Evolutionary conservation across 1,140 invertebrate species (phyloP), one percentile per base, ranked within the genome.

Genomic region (Coelopa frigida): DNA sequence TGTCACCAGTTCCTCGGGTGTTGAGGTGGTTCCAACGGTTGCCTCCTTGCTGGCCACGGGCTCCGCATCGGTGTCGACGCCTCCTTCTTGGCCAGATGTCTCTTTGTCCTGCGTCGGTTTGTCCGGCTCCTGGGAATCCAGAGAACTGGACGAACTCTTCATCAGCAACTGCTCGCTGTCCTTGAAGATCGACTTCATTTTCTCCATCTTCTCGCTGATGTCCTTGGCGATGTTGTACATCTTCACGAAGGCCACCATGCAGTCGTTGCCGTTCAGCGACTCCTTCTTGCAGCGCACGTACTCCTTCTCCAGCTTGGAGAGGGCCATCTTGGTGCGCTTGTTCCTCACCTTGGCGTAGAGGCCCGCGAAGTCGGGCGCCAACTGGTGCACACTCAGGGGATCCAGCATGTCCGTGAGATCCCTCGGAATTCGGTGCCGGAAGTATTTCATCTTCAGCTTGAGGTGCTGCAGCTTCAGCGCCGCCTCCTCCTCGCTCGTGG

Each of bases 181-280:
- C 20, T 52, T 46, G 23, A 67, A 63, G 12, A 67, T 58, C 2
- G 48, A 53, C 46, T 58, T 56, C 63, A 67, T 67, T 47, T 63
- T 63, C 20, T 66, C 55, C 49, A 67, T 56, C 48, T 60, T 66
- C 33, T 66, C 57, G 32, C 54, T 56, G 5, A 67, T 56, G 20
- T 67, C 63, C 24, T 49, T 58, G 33, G 60, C 60, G 52, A 67
- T 54, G 8, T 61, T 51, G 32, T 66, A 67, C 54, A 67, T 61
- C 10, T 54, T 53, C 44, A 61, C 36, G n/a, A 67, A 66, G 17
- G 54, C 58, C 11, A 51, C 51, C 58, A 61, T 59, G 45, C 63
- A 67, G 23, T 61, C 54, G 15, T 41, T 46, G 20, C 33, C 37
- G 3, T 11, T 35, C 11, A 23, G 11, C 5, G 60, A 59, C 11